Evolutionary conservation across 2,113 vertebrate species (phyloP).

Genomic region (Dicentrarchus labrax): DNA sequence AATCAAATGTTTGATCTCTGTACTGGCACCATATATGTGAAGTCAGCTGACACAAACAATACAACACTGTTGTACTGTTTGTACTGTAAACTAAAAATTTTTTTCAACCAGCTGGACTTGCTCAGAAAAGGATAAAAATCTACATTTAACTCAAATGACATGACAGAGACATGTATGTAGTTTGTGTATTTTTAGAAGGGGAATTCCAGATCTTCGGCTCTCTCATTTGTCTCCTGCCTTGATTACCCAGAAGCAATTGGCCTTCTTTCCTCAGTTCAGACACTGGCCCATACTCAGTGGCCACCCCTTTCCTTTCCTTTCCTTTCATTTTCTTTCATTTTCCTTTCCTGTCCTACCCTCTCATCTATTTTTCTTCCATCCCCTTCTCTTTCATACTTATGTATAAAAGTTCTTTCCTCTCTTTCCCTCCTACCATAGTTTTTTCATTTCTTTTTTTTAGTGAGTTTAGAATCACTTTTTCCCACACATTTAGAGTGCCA

Average conservation of each 20-base stretch:
- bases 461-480: conserved; percentile 4
- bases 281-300: conserved; percentile 1
- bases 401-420: background rate
- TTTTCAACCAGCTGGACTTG: background rate
- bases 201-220: background rate
- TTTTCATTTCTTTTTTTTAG: background rate
- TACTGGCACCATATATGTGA: background rate
- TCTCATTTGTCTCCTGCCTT: conserved; percentile 15
- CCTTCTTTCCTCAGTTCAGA: conserved; percentile 15
- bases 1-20: too few relatives aligned
- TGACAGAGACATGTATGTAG: background rate
- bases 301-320: background rate
- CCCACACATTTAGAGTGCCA: background rate
- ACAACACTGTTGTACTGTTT: too few relatives aligned
- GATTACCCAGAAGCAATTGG: conserved; percentile 32
- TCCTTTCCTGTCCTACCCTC: too few relatives aligned
- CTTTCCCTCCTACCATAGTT: background rate
- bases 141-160: background rate
- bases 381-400: background rate
- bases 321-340: background rate
- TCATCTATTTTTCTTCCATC: background rate
- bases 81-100: background rate
- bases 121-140: background rate
- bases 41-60: background rate
- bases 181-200: conserved; percentile 36